Percentiles rank a stretch among this genome's conserved stretches.
Conservation (phyloP, 1,140 invertebrate genomes). For the Telenomus remus region DNA sequence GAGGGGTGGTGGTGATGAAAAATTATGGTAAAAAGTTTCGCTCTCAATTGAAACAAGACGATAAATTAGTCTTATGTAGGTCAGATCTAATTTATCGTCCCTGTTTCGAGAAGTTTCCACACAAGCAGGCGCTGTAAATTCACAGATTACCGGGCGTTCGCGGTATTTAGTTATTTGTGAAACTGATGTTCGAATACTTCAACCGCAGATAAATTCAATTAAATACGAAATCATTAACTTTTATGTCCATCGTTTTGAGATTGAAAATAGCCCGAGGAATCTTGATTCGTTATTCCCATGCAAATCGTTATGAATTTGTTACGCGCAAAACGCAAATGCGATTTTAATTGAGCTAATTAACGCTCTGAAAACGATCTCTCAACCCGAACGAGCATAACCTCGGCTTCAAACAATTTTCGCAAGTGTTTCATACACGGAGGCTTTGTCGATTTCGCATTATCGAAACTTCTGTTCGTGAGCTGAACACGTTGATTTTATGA, state of each 20-base stretch:
- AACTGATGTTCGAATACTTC: not conserved
- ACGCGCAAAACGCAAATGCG: conserved; percentile 9
- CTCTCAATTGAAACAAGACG: not conserved
- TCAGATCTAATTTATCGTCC: not conserved
- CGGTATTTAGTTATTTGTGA: too few relatives aligned
- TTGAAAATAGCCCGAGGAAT: not conserved
- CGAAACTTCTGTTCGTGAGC: not conserved
- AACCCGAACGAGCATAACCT: not conserved
- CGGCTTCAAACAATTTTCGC: not conserved
- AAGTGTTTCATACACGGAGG: not conserved
- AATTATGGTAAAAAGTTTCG: conserved; percentile 8
- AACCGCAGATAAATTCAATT: not conserved
- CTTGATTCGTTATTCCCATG: not conserved
- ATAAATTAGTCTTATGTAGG: conserved; percentile 29
- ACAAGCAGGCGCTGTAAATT: not conserved
- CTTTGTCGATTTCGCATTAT: not conserved
- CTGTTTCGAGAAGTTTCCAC: too few relatives aligned
- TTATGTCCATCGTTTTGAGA: not conserved
- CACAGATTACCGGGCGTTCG: not conserved
- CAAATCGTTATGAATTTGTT: conserved; percentile 21
- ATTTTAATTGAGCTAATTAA: conserved; percentile 28
- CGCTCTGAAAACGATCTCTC: conserved; percentile 19
- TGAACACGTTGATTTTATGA: too few relatives aligned
- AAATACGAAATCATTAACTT: conserved; percentile 1
- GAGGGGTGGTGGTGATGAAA: conserved; percentile 1